Conservation (phyloP, 2,797 vertebrate species). For the Etheostoma nigrum region DNA sequence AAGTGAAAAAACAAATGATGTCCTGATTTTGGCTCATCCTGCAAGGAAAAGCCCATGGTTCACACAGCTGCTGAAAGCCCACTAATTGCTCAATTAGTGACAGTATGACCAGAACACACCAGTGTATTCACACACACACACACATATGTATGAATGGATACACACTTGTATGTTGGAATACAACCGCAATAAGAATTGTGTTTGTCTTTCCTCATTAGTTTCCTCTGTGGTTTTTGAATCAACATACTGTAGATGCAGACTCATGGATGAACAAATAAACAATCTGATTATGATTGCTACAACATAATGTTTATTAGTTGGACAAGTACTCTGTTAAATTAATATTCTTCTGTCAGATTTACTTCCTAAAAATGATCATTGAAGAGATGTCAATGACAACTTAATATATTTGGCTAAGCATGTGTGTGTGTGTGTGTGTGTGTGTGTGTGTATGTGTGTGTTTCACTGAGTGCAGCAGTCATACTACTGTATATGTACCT, state of each 20-base stretch:
- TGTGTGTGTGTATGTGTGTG: neutral
- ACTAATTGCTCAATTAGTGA: neutral
- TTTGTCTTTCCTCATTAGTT: neutral
- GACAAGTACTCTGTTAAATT: neutral
- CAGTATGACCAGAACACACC: neutral
- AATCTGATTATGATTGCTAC: neutral
- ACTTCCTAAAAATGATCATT: neutral
- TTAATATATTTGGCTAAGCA: neutral
- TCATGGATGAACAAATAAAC: neutral
- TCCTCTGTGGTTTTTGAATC: too few species aligned
- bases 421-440: too few species aligned
- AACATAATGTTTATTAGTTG: neutral
- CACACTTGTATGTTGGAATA: neutral
- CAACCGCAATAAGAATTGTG: neutral
- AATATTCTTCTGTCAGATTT: neutral
- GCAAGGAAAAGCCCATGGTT: constrained; percentile 21
- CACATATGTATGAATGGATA: neutral
- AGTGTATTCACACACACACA: neutral
- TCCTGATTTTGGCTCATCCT: constrained; percentile 20
- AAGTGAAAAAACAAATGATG: neutral
- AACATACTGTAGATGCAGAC: neutral
- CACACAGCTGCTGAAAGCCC: constrained; percentile 18
- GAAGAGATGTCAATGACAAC: neutral
- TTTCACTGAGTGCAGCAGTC: neutral
- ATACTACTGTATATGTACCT: neutral